These are phyloP conservation scores for Drosophila paulistorum DNA, from an alignment of 1,140 invertebrate species.

Conservation along the genomic window DNA sequence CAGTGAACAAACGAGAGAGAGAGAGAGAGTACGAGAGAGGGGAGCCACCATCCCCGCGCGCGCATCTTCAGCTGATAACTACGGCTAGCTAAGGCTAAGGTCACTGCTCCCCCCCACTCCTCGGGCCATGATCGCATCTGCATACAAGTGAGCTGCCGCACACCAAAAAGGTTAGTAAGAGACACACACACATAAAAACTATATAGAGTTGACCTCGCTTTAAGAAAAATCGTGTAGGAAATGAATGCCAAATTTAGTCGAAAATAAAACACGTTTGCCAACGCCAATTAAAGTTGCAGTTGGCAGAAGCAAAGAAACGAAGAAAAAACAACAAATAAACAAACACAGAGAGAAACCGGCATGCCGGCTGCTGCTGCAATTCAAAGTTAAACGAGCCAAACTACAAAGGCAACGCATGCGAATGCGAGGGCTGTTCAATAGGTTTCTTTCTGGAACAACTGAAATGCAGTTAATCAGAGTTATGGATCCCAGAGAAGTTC, in stretches of 20 bases:
- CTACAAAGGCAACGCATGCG: conserved; percentile 39
- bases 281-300: conserved; percentile 73
- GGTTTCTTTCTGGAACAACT: not conserved
- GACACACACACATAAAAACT: conserved; percentile 17
- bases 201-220: conserved; percentile 50
- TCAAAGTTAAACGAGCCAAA: conserved; percentile 59
- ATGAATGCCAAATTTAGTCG: conserved; percentile 56
- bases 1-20: not conserved
- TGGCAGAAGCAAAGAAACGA: conserved; percentile 9
- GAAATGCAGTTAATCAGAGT: too few relatives aligned
- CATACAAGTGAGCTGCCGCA: conserved; percentile 43
- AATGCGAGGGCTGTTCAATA: not conserved
- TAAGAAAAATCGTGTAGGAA: conserved; percentile 50
- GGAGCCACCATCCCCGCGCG: conserved; percentile 36
- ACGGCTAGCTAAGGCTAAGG: conserved; percentile 29
- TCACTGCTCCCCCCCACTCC: conserved; percentile 3
- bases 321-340: conserved; percentile 15
- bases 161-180: conserved; percentile 53
- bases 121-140: conserved; percentile 9
- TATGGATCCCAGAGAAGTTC: too few relatives aligned
- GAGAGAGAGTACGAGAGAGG: conserved; percentile 8
- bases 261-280: conserved; percentile 75
- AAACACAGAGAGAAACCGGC: conserved; percentile 50
- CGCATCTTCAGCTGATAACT: conserved; percentile 52
- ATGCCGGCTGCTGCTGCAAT: conserved; percentile 53